These are phyloP conservation scores for Chorisops tibialis DNA, from an alignment of 2,888 invertebrate species.

Conservation along the genomic window DNA sequence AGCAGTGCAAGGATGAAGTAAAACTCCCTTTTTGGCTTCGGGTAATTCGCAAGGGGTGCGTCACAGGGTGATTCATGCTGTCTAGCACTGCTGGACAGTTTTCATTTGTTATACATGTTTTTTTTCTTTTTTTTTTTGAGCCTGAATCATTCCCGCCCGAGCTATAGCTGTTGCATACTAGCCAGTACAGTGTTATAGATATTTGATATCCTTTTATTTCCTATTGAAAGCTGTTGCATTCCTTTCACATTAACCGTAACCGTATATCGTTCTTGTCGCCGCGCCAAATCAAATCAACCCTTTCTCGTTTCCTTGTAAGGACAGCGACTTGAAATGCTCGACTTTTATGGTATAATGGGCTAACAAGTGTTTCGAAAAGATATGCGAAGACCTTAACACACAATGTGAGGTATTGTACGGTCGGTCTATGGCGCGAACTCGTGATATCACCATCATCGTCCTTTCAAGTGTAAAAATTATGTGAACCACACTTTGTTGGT, in stretches of 20 bases:
- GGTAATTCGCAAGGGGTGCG: neutral
- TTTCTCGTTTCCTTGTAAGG: conserved; percentile 1
- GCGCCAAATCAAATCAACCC: neutral
- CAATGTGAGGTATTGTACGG: too few relatives aligned
- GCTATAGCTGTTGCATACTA: neutral
- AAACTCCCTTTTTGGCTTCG: too few relatives aligned
- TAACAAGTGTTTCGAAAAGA: conserved; percentile 7
- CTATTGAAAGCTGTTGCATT: conserved; percentile 2
- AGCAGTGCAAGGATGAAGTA: too few relatives aligned
- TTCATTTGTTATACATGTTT: too few relatives aligned
- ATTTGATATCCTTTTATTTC: too few relatives aligned
- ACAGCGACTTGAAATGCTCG: neutral
- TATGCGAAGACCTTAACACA: neutral
- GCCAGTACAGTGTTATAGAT: too few relatives aligned
- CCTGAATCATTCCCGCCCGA: neutral
- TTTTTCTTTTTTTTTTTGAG: too few relatives aligned
- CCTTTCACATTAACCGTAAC: neutral
- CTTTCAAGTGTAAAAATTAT: neutral
- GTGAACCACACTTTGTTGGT: neutral
- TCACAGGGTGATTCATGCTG: neutral
- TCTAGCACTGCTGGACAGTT: too few relatives aligned
- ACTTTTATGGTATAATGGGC: neutral
- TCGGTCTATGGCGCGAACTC: neutral
- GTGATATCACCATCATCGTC: too few relatives aligned
- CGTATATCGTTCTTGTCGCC: neutral